A percentile compares a stretch with the other conserved stretches of the same genome.
phyloP scores from a whole-genome alignment of 2,888 invertebrate genomes.

The Caenorhabditis becei region DNA sequence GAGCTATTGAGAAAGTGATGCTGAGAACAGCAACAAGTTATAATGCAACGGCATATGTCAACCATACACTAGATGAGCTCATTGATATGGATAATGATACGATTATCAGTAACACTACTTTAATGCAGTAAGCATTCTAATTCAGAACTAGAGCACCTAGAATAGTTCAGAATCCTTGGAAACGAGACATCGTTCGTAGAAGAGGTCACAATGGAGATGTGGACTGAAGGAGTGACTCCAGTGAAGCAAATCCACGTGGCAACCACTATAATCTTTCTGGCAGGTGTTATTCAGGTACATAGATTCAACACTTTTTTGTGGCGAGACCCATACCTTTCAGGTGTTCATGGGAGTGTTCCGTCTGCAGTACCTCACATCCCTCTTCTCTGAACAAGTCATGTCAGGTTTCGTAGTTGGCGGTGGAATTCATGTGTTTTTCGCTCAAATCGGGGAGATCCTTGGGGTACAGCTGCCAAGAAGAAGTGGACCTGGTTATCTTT shows the following conservation, averaged over 20 bases:
- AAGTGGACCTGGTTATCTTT: conserved; percentile 78
- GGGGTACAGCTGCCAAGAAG: conserved; percentile 76
- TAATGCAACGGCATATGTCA: conserved; percentile 67
- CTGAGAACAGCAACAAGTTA: conserved; percentile 63
- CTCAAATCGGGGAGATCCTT: conserved; percentile 78
- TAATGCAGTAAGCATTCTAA: conserved; percentile 55
- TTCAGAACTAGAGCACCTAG: background rate
- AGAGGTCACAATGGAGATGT: conserved; percentile 63
- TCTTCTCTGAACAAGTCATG: conserved; percentile 81
- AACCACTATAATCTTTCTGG: conserved; percentile 78
- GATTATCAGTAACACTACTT: conserved; percentile 59
- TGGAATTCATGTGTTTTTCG: conserved; percentile 80
- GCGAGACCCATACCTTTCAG: conserved; percentile 45
- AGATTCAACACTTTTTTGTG: background rate
- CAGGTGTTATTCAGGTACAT: conserved; percentile 75
- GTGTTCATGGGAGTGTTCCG: conserved; percentile 79
- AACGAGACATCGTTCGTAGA: conserved; percentile 68
- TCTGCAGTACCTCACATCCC: conserved; percentile 77
- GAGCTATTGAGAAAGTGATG: conserved; percentile 79
- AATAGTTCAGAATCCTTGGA: conserved; percentile 54
- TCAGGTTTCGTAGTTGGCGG: conserved; percentile 81
- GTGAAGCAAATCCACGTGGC: conserved; percentile 77
- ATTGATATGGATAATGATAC: conserved; percentile 60
- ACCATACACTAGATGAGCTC: conserved; percentile 62
- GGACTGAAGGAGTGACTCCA: conserved; percentile 67